Base-by-base conservation (phyloP, 1,140 invertebrate species). In the Helicoverpa armigera region DNA sequence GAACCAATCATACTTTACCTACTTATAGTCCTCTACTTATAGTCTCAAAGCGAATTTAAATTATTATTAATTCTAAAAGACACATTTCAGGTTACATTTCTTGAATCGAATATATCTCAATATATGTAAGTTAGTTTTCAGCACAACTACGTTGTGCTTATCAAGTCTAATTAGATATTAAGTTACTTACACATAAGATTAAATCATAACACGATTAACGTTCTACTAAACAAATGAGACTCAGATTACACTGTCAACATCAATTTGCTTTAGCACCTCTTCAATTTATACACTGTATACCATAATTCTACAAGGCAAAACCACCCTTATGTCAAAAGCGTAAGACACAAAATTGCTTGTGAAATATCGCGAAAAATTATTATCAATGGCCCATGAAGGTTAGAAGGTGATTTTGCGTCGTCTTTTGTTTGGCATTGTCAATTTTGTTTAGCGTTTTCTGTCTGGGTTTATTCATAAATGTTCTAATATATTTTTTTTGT, bases 191-290 rank as follows among this genome's bases (percentile, higher is more conserved):
- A 51, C 35, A 61, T 18, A 43, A n/a, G 9, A 61, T 61, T 75
- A 60, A 75, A 61, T 74, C 43, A 60, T 51, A 61, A 76, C 11
- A 63, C 43, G 73, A 76, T 61, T 63, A 61, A 35, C 58, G 18
- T 53, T 65, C 23, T 23, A 65, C 63, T 35, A 76, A 76, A 60
- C 58, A 76, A 76, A 76, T 76, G 74, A 63, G 60, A 76, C 43
- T 43, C 58, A 51, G 63, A 76, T 76, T 76, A 76, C 58, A 76
- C 53, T 76, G 74, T 76, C 58, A 76, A 76, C 74, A 76, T 48
- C 48, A 76, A 76, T 76, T 76, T 76, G 63, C 74, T 61, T 31
- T 61, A 75, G 11, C 43, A 75, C 56, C 73, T 31, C 23, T 23
- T 11, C 12, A 76, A 76, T 76, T 58, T 58, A 58, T 61, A 61